These are phyloP conservation scores for Pedetes capensis DNA, from an alignment of 2,113 vertebrate species.

Conservation along the genomic window DNA sequence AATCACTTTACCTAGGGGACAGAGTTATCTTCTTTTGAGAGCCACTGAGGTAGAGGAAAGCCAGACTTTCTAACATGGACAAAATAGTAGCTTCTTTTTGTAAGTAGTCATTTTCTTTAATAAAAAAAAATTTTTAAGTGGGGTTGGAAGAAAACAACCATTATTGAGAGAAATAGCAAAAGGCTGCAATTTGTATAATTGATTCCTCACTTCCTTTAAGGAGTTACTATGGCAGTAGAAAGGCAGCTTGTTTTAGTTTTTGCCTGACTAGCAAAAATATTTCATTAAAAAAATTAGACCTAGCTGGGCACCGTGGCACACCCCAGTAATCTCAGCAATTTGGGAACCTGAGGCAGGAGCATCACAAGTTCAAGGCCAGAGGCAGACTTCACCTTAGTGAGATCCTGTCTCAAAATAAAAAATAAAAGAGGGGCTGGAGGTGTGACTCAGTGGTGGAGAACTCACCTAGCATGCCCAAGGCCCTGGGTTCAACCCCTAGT, in stretches of 20 bases:
- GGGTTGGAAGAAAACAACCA: not conserved
- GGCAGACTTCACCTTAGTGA: no score
- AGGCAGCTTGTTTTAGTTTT: not conserved
- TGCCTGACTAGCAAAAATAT: not conserved
- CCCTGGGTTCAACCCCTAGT: no score
- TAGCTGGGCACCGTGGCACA: no score
- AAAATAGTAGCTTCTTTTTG: not conserved
- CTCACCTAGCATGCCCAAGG: no score
- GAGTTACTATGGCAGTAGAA: not conserved
- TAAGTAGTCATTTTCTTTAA: not conserved
- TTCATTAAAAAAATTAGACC: not conserved
- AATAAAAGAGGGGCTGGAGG: no score
- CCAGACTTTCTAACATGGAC: not conserved
- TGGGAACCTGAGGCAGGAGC: no score
- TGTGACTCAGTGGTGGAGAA: no score
- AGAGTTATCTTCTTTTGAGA: not conserved
- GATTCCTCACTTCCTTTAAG: not conserved
- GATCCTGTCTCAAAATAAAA: no score
- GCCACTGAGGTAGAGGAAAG: not conserved
- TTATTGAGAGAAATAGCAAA: not conserved
- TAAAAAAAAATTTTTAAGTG: not conserved
- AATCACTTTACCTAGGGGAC: not conserved
- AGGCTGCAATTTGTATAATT: not conserved
- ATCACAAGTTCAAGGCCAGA: no score
- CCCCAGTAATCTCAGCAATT: no score